These are phyloP conservation scores for Eretmochelys imbricata DNA, from an alignment of 2,113 vertebrate species.

Conservation along the genomic window DNA sequence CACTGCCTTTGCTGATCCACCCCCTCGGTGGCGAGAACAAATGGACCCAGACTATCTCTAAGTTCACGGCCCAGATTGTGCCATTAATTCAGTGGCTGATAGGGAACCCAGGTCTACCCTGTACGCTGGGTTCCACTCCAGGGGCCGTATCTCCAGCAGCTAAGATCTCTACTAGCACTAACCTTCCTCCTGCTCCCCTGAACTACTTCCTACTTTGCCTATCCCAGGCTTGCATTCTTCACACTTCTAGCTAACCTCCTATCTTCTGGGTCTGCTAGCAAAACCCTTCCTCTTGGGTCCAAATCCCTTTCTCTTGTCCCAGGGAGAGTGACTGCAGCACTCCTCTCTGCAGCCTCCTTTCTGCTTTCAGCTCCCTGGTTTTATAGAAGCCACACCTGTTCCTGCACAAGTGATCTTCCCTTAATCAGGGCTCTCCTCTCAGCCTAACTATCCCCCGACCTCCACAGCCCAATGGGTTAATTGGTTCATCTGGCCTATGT, in stretches of 20 bases:
- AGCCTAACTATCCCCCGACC: not conserved
- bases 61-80: not conserved
- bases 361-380: not conserved
- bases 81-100: not conserved
- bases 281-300: not conserved
- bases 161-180: not conserved
- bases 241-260: not conserved
- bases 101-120: not conserved
- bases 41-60: not conserved
- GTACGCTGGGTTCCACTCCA: not conserved
- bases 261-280: not conserved
- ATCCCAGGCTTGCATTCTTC: not conserved
- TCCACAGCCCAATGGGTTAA: not conserved
- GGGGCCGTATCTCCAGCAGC: not conserved
- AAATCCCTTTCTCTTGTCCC: not conserved
- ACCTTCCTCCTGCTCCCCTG: not conserved
- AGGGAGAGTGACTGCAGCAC: not conserved
- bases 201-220: not conserved
- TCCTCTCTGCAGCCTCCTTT: not conserved
- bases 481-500: not conserved
- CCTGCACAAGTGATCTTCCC: not conserved
- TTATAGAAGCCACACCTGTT: not conserved
- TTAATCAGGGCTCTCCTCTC: not conserved
- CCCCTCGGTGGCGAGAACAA: not conserved
- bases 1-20: not conserved